Evolutionary conservation across 35 echinoderm and acorn worm genomes (phyloP), one percentile per base, ranked within the genome.

Genomic region (Apostichopus japonicus): DNA sequence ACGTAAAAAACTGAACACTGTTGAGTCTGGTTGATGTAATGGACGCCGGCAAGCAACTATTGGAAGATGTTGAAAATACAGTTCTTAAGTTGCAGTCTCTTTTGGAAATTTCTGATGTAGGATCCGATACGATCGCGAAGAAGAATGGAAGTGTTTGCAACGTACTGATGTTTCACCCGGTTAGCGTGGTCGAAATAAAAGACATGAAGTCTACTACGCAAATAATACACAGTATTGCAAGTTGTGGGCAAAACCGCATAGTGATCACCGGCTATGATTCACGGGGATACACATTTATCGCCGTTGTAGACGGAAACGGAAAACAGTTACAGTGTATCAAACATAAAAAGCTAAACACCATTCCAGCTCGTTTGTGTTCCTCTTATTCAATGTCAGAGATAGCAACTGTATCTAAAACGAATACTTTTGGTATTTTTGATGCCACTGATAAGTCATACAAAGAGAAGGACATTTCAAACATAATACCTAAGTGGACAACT

Each of bases 1-100:
- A 22, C 57, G 54, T 5, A 6, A 75, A 89, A 63, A 63, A 89
- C 22, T 89, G 86, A 63, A 52, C 86, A 72, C 14, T 19, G n/a
- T n/a, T n/a, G 4, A 72, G 86, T 72, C 56, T 89, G 0, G 22
- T 62, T 33, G 86, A 89, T 54, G 53, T 89, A 33, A 65, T 6
- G 14, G 7, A 5, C n/a, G 86, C 86, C 10, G 9, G 8, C 56
- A 62, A 52, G 10, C n/a, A 13, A 23, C 51, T 89, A 6, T 33
- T 15, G 2, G 24, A 89, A 16, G 86, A 89, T 58, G 71, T 73
- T 73, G 21, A 73, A 17, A 73, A 73, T 6, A 73, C 6, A 73
- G 15, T 17, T n/a, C 16, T 6, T 17, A 13, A 73, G 17, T 19
- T 73, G 6, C 11, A 23, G 14, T 73, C 71, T n/a, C 11, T 73